These are phyloP conservation scores for Pomatostomus ruficeps DNA, from an alignment of 2,113 vertebrate species.

Conservation along the genomic window DNA sequence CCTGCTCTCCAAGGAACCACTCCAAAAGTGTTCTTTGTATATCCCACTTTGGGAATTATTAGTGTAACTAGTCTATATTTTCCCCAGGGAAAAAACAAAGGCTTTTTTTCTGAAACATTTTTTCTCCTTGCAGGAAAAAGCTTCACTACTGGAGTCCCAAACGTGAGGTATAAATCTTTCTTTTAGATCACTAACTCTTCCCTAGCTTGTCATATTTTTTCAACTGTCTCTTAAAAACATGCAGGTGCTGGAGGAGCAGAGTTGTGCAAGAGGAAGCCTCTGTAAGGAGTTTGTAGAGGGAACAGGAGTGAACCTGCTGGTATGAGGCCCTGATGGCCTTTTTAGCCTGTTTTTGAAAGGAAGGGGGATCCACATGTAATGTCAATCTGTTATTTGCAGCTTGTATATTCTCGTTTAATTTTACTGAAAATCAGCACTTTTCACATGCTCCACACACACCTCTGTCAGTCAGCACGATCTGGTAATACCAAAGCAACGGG, in stretches of 20 bases:
- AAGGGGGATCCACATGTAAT: background rate
- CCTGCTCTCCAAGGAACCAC: background rate
- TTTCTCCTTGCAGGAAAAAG: background rate
- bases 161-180: background rate
- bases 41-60: background rate
- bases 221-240: background rate
- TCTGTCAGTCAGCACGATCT: background rate
- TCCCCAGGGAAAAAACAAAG: background rate
- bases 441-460: accelerated
- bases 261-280: background rate
- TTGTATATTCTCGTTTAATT: background rate
- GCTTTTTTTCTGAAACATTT: background rate
- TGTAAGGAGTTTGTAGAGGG: background rate
- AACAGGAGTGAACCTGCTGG: background rate
- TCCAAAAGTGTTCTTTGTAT: background rate
- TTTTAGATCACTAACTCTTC: background rate
- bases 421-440: background rate
- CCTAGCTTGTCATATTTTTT: background rate
- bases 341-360: background rate
- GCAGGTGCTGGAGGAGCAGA: background rate
- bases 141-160: background rate
- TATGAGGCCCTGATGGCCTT: background rate
- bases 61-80: background rate
- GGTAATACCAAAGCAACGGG: background rate
- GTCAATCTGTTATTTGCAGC: background rate